A percentile compares a stretch with the other conserved stretches of the same genome.
phyloP scores from a whole-genome alignment of 2,797 vertebrate genomes.

The Chaetophractus vellerosus region DNA sequence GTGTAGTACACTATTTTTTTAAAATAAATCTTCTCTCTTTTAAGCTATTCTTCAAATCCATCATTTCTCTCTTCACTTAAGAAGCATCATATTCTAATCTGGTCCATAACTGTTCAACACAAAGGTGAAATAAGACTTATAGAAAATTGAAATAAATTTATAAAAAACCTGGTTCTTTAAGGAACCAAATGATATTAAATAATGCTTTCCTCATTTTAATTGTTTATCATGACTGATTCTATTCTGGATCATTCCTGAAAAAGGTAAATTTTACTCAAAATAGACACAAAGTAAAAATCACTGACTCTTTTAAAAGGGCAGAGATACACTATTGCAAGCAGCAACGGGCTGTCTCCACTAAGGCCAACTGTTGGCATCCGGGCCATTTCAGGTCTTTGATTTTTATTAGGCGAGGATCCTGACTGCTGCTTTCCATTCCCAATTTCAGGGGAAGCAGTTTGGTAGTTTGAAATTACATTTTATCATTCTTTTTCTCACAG shows the following conservation, averaged over 20 bases:
- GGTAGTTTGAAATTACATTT: not conserved
- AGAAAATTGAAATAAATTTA: not conserved
- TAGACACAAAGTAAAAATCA: not conserved
- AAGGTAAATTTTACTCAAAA: slow-evolving; percentile 17
- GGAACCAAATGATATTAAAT: not conserved
- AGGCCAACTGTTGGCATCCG: not conserved
- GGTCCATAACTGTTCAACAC: not conserved
- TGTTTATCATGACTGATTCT: not conserved
- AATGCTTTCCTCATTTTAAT: not conserved
- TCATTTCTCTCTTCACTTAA: not conserved
- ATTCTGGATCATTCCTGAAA: not conserved
- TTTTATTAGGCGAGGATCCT: not conserved
- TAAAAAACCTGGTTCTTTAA: not conserved
- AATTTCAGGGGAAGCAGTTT: not conserved
- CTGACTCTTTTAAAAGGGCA: not conserved
- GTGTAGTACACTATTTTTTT: not conserved
- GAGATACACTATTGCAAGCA: no score
- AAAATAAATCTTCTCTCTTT: not conserved
- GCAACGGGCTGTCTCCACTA: not conserved
- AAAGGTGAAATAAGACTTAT: not conserved
- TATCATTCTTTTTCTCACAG: not conserved
- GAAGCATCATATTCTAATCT: not conserved
- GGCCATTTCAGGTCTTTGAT: not conserved
- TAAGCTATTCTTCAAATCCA: not conserved
- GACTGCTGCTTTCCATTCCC: not conserved